Evolutionary conservation across 2,888 invertebrate genomes (phyloP).

Genomic region (Acleris emargana): DNA sequence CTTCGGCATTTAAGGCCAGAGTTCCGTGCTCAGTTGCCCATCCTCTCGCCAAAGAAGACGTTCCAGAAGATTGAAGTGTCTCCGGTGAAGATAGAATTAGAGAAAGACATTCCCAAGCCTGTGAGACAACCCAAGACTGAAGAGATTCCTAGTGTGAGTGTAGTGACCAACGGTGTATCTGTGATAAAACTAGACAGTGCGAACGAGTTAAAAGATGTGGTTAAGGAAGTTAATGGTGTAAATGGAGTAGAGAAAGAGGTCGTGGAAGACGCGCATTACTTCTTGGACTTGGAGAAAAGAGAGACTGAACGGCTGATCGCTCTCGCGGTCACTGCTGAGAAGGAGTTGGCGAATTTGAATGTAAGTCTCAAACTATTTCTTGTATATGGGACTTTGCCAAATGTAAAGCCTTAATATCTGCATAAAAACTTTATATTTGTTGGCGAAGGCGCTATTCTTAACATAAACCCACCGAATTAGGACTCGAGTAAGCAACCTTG

Average conservation of each 20-base stretch:
- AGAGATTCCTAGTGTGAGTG: constrained; percentile 45
- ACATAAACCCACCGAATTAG: too few relatives aligned
- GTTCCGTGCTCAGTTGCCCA: constrained; percentile 92
- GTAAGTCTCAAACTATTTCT: constrained; percentile 47
- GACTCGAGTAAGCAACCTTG: too few relatives aligned
- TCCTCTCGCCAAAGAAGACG: constrained; percentile 85
- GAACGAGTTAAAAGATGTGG: constrained; percentile 45
- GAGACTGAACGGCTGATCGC: constrained; percentile 88
- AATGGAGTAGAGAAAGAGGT: constrained; percentile 51
- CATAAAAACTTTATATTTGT: too few relatives aligned
- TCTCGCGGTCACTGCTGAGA: constrained; percentile 87
- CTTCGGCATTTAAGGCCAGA: constrained; percentile 92
- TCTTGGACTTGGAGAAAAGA: constrained; percentile 88
- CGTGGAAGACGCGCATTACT: constrained; percentile 90
- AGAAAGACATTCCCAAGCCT: constrained; percentile 63
- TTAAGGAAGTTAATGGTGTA: constrained; percentile 47
- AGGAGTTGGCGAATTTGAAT: constrained; percentile 85
- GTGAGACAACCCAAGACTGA: constrained; percentile 51
- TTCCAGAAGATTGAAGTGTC: constrained; percentile 61
- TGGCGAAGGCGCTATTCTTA: too few relatives aligned
- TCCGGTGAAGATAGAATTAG: constrained; percentile 53
- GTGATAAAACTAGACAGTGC: constrained; percentile 70
- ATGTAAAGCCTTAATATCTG: too few relatives aligned
- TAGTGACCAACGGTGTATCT: constrained; percentile 63
- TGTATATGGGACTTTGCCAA: too few relatives aligned